Percentiles rank a stretch among this genome's conserved stretches.
phyloP scores from a whole-genome alignment of 2,888 invertebrate genomes.

The Habroteleia sp. region DNA sequence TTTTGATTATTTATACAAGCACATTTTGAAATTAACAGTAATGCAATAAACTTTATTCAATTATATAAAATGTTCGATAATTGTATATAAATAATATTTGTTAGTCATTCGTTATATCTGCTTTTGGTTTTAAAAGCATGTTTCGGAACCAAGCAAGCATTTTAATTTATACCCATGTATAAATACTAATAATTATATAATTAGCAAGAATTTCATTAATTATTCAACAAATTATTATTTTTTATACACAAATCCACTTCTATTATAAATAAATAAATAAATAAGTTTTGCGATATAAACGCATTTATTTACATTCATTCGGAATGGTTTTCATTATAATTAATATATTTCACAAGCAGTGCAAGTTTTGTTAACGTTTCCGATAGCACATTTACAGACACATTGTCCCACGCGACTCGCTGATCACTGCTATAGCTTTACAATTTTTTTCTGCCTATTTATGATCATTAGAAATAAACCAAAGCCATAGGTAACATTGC shows the following conservation, averaged over 20 bases:
- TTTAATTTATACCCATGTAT: constrained; percentile 28
- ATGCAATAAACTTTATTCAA: constrained; percentile 29
- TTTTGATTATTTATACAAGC: constrained; percentile 32
- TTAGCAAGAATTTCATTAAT: constrained; percentile 46
- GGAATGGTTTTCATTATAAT: no score
- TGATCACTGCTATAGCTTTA: no score
- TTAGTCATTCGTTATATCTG: constrained; percentile 32
- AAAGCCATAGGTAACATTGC: no score
- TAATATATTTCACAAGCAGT: no score
- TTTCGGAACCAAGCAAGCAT: neutral
- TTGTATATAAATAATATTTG: constrained; percentile 42
- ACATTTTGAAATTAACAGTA: constrained; percentile 26
- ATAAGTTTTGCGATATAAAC: no score
- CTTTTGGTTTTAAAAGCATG: constrained; percentile 26
- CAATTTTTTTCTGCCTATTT: no score
- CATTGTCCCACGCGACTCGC: no score
- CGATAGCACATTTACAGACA: no score
- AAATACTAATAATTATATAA: constrained; percentile 44
- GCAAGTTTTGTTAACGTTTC: no score
- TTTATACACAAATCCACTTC: constrained; percentile 2
- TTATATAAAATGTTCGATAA: constrained; percentile 38
- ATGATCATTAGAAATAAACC: no score
- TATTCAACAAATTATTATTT: constrained; percentile 14
- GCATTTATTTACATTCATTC: no score
- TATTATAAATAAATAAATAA: constrained; percentile 36